Conservation (phyloP, 2,113 vertebrate species). For the Xenopus laevis region DNA sequence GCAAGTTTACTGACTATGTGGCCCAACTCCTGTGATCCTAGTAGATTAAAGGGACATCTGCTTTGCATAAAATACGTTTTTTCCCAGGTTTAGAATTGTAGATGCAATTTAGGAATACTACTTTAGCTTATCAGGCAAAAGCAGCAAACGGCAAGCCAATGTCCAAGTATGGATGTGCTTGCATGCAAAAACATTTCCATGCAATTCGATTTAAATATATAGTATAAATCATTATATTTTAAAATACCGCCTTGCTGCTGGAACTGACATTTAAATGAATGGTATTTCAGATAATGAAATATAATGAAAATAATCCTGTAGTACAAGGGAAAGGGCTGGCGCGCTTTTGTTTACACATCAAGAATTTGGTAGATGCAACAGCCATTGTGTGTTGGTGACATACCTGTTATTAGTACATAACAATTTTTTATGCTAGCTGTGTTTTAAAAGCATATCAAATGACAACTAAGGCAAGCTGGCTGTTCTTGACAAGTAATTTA, state of each 20-base stretch:
- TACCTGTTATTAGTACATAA: conserved; percentile 42
- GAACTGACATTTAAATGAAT: conserved; percentile 38
- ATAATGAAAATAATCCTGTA: conserved; percentile 33
- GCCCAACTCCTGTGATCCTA: too few relatives aligned
- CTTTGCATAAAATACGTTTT: too few relatives aligned
- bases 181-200: background rate
- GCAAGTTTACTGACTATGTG: too few relatives aligned
- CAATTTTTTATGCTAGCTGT: conserved; percentile 43
- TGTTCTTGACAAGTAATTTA: conserved; percentile 25
- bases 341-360: conserved; percentile 34
- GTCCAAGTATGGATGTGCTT: background rate
- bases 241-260: conserved; percentile 33
- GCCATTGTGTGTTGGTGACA: conserved; percentile 33
- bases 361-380: conserved; percentile 33
- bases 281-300: conserved; percentile 31
- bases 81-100: too few relatives aligned
- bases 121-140: too few relatives aligned
- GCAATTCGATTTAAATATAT: conserved; percentile 15
- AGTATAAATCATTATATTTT: conserved; percentile 26
- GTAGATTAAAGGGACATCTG: too few relatives aligned
- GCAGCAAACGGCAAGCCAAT: background rate
- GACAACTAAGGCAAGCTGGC: conserved; percentile 11
- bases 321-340: background rate
- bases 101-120: too few relatives aligned
- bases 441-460: conserved; percentile 38